Evolutionary conservation across 2,113 vertebrate species (phyloP).

Genomic region (Arothron firmamentum): DNA sequence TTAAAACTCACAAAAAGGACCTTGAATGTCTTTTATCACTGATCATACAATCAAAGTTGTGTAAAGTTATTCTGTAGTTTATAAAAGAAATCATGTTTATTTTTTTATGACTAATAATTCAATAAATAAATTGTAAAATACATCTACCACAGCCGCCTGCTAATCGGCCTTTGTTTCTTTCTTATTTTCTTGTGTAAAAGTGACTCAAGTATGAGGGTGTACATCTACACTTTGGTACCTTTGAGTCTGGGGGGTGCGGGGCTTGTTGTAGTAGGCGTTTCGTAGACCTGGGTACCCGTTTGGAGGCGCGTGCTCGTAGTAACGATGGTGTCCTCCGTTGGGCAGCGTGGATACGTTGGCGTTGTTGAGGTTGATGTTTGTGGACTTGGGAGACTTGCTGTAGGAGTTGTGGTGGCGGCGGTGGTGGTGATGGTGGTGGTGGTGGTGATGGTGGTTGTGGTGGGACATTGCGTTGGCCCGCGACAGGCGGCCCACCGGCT

Average conservation of each 20-base stretch:
- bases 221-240: slow-evolving; percentile 81
- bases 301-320: slow-evolving; percentile 81
- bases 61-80: background rate
- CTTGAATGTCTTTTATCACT: too few relatives aligned
- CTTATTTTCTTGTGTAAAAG: too few relatives aligned
- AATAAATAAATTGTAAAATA: too few relatives aligned
- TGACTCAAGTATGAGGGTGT: background rate
- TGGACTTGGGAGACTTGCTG: slow-evolving; percentile 92
- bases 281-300: slow-evolving; percentile 78
- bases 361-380: slow-evolving; percentile 99
- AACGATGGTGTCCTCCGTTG: slow-evolving; percentile 84
- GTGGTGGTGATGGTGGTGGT: slow-evolving; percentile 86
- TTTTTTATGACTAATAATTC: too few relatives aligned
- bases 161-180: too few relatives aligned
- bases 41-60: background rate
- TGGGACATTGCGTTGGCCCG: slow-evolving; percentile 88
- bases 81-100: background rate
- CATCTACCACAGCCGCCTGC: background rate
- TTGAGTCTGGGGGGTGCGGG: slow-evolving; percentile 81
- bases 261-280: slow-evolving; percentile 78
- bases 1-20: too few relatives aligned
- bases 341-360: slow-evolving; percentile 91
- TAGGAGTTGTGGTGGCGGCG: slow-evolving; percentile 85
- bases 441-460: slow-evolving; percentile 77
- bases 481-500: slow-evolving; percentile 81